These are phyloP conservation scores for Coenonympha glycerion DNA, from an alignment of 2,888 invertebrate genomes.

Conservation along the genomic window DNA sequence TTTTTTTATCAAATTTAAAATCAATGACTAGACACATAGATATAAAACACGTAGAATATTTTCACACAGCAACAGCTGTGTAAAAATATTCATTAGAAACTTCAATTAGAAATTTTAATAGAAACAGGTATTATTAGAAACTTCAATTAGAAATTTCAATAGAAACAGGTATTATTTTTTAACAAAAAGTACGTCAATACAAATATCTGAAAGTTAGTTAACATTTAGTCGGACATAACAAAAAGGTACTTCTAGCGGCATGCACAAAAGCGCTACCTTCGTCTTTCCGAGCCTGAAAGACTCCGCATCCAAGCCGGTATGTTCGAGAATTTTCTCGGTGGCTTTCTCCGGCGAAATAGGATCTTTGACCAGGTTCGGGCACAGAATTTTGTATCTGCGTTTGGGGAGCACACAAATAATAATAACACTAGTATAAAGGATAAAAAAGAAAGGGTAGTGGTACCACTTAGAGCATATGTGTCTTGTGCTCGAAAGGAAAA, in stretches of 20 bases:
- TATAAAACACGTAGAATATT: too few relatives aligned
- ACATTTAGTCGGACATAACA: conserved; percentile 17
- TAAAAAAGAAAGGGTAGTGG: conserved; percentile 42
- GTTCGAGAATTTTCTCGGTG: conserved; percentile 87
- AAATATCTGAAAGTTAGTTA: conserved; percentile 6
- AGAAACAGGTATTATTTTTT: background rate
- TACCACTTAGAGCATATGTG: conserved; percentile 56
- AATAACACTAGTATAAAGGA: conserved; percentile 43
- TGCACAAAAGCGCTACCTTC: conserved; percentile 82
- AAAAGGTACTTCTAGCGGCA: conserved; percentile 20
- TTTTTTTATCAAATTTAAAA: too few relatives aligned
- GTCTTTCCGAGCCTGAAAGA: conserved; percentile 96
- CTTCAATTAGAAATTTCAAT: too few relatives aligned
- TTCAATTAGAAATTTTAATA: too few relatives aligned
- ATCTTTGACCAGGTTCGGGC: conserved; percentile 89
- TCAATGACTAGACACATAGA: too few relatives aligned
- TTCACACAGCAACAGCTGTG: too few relatives aligned
- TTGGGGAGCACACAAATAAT: conserved; percentile 63
- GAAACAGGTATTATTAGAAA: too few relatives aligned
- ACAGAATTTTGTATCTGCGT: conserved; percentile 99
- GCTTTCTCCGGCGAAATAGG: conserved; percentile 84
- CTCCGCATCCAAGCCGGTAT: conserved; percentile 90
- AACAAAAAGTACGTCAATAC: background rate
- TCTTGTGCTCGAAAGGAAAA: conserved; percentile 51
- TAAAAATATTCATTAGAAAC: too few relatives aligned